A percentile compares a stretch with the other conserved stretches of the same genome.
Conservation (phyloP, 2,888 invertebrate genomes). For the Trichogramma dendrolimi region DNA sequence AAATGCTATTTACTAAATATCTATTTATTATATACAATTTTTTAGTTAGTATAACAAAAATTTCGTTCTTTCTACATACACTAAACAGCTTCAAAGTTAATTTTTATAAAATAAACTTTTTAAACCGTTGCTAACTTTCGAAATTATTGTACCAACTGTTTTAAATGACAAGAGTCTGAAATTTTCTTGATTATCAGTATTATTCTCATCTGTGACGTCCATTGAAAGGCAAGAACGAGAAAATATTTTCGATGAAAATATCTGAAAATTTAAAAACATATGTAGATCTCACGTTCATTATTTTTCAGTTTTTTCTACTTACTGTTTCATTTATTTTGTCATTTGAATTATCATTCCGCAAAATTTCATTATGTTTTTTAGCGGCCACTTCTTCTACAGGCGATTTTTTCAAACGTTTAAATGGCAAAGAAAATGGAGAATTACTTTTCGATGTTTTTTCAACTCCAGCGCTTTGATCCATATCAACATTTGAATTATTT, state of each 20-base stretch:
- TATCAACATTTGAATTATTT: conserved; percentile 31
- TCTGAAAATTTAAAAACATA: too few species aligned
- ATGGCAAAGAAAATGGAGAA: conserved; percentile 21
- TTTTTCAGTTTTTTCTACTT: conserved; percentile 2
- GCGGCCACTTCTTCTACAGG: conserved; percentile 14
- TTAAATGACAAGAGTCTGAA: conserved; percentile 15
- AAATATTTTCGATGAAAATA: too few species aligned
- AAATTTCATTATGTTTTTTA: background rate
- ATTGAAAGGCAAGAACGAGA: too few species aligned
- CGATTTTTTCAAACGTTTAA: conserved; percentile 24
- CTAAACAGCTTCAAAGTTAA: background rate
- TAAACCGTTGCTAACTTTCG: conserved; percentile 16
- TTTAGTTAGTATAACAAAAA: too few species aligned
- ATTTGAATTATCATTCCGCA: background rate
- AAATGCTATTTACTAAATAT: background rate
- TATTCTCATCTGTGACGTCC: background rate
- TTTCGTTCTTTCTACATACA: too few species aligned
- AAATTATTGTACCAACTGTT: conserved; percentile 19
- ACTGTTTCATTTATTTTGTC: background rate
- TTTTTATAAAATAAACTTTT: conserved; percentile 21
- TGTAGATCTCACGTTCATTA: background rate
- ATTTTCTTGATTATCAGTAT: background rate
- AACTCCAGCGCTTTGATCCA: conserved; percentile 30
- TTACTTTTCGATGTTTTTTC: conserved; percentile 17
- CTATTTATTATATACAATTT: background rate